phyloP scores from a whole-genome alignment of 2,888 invertebrate genomes.

The Mythimna lalbum region DNA sequence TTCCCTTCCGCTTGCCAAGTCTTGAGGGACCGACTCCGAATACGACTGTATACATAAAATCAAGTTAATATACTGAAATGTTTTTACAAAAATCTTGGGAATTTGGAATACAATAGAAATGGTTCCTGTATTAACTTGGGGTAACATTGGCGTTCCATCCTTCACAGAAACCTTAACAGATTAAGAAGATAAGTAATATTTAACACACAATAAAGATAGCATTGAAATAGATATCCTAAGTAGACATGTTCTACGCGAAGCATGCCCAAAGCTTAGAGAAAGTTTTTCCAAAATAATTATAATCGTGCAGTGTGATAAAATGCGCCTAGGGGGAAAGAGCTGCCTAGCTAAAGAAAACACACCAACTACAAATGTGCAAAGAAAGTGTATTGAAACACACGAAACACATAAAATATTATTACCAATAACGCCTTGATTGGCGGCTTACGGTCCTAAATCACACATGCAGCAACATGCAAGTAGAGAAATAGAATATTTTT shows the following conservation, averaged over 20 bases:
- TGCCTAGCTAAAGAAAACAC: slow-evolving; percentile 90
- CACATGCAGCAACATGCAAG: slow-evolving; percentile 90
- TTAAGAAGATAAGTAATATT: slow-evolving; percentile 54
- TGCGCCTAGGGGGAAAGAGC: slow-evolving; percentile 89
- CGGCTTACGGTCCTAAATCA: slow-evolving; percentile 89
- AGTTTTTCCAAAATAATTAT: slow-evolving; percentile 88
- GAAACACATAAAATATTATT: slow-evolving; percentile 83
- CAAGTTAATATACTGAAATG: slow-evolving; percentile 54
- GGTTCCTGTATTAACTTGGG: slow-evolving; percentile 7
- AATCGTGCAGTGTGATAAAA: slow-evolving; percentile 90
- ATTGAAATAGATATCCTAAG: slow-evolving; percentile 57
- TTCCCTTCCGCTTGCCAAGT: slow-evolving; percentile 92
- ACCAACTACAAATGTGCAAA: slow-evolving; percentile 90
- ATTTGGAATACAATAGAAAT: neutral
- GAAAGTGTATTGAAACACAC: slow-evolving; percentile 87
- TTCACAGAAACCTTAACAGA: slow-evolving; percentile 50
- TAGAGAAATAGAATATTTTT: slow-evolving; percentile 83
- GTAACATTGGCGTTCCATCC: slow-evolving; percentile 37
- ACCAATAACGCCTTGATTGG: slow-evolving; percentile 88
- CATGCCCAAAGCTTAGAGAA: slow-evolving; percentile 89
- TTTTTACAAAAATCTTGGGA: neutral
- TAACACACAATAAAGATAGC: slow-evolving; percentile 59
- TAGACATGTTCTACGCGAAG: slow-evolving; percentile 88
- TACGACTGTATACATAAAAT: slow-evolving; percentile 81
- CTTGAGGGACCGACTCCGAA: slow-evolving; percentile 95